Percentiles rank a stretch among this genome's conserved stretches.
phyloP scores from a whole-genome alignment of 2,113 vertebrate species.

The Budorcas taxicolor region DNA sequence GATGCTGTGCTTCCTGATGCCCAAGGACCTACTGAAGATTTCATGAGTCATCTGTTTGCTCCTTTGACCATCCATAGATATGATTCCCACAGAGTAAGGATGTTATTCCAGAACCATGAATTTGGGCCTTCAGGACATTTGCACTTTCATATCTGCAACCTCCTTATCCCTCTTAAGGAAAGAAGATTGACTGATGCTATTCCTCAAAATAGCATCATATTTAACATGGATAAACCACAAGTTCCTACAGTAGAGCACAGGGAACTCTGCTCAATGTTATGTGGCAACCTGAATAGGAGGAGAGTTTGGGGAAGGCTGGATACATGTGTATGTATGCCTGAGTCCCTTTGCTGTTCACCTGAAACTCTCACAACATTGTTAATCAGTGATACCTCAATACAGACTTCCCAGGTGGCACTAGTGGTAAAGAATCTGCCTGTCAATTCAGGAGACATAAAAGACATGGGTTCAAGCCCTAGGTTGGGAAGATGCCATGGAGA shows the following conservation, averaged over 20 bases:
- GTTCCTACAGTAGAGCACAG: not conserved
- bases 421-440: not conserved
- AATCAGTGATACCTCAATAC: not conserved
- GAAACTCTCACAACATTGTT: not conserved
- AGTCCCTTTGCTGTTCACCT: not conserved
- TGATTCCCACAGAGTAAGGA: not conserved
- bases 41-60: slow-evolving; percentile 2
- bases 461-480: not conserved
- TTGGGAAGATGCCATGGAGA: not conserved
- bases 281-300: not conserved
- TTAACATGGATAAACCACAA: not conserved
- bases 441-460: not conserved
- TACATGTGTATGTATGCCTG: not conserved
- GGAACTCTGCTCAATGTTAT: not conserved
- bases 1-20: not conserved
- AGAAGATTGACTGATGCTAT: not conserved
- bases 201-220: not conserved
- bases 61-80: not conserved
- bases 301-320: not conserved
- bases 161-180: not conserved
- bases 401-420: not conserved
- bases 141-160: not conserved
- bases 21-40: not conserved
- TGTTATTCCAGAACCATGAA: not conserved
- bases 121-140: not conserved